Conservation (phyloP, 2,797 vertebrate genomes). For the Hafferia zeledoni region DNA sequence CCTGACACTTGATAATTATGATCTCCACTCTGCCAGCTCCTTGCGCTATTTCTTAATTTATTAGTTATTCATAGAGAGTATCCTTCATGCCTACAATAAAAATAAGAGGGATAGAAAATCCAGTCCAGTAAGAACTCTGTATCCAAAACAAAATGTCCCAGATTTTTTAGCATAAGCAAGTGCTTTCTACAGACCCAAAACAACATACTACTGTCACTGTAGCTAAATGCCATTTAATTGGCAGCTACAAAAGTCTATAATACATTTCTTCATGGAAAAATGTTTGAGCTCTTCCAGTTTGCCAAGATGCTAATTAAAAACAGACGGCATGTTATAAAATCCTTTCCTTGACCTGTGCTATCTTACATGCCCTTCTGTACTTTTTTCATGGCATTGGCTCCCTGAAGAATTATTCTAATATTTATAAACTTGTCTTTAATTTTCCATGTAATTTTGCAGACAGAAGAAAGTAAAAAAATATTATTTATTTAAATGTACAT, state of each 20-base stretch:
- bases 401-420: background rate
- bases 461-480: background rate
- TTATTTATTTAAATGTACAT: slow-evolving; percentile 24
- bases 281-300: slow-evolving; percentile 43
- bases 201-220: slow-evolving; percentile 53
- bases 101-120: background rate
- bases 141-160: slow-evolving; percentile 51
- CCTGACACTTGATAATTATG: background rate
- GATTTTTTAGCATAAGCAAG: slow-evolving; percentile 44
- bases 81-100: background rate
- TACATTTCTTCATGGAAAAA: slow-evolving; percentile 60
- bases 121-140: background rate
- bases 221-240: slow-evolving; percentile 68
- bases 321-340: slow-evolving; percentile 38
- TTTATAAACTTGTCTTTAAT: slow-evolving; percentile 28
- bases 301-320: slow-evolving; percentile 67
- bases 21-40: background rate
- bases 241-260: slow-evolving; percentile 47
- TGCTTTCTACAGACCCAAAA: slow-evolving; percentile 53
- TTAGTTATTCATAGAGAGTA: background rate
- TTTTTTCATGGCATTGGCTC: slow-evolving; percentile 1
- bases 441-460: background rate
- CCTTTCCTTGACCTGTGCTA: slow-evolving; percentile 53
- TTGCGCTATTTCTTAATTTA: background rate
- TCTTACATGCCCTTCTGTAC: slow-evolving; percentile 49